Base-by-base conservation (phyloP, 2,888 invertebrate species). In the Aphodius granarius region DNA sequence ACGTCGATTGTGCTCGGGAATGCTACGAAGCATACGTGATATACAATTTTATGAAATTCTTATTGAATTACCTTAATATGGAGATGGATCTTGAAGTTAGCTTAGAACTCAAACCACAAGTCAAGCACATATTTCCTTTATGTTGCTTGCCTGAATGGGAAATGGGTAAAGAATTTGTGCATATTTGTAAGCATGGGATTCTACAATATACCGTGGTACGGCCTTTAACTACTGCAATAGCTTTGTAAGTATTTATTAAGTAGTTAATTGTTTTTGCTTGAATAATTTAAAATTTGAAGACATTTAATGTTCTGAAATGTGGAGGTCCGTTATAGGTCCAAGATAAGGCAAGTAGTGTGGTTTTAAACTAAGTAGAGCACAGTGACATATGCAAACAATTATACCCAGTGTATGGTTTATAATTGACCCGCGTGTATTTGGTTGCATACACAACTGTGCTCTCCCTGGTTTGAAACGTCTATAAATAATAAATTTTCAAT, bases 21-120 rank as follows among this genome's bases (percentile, higher is more conserved):
- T 98, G 97, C 86, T 98, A 98, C 85, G 98, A 98, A 88, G 98
- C 97, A 0, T 98, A 97, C 89, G 98, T 98, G 2, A 98, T 98
- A 83, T 98, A 98, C 87, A 98, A 97, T 89, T 98, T 98, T 85
- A 97, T 98, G 97, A 95, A 94, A 84, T 98, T 95, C 86, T 89
- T 98, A 81, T 88, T 98, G 77, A 96, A 96, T 85, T 98, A 96
- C 87, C 89, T 98, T 73, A 94, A 95, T 88, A 92, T 94, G 83
- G 95, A 94, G 84, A 94, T 94, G 89, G 95, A 97, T 85, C 88
- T 97, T 79, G 96, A 96, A 86, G 93, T 93, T 2, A 91, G 92
- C 76, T 89, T 96, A 82, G 94, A 94, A 83, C 90, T 92, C 66
- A 95, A 95, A 83, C 94, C 95, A 16, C 96, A 95, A 88, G 94